A percentile compares a stretch with the other conserved stretches of the same genome.
Conservation (phyloP, 1,140 invertebrate genomes). For the Linepithema humile region DNA sequence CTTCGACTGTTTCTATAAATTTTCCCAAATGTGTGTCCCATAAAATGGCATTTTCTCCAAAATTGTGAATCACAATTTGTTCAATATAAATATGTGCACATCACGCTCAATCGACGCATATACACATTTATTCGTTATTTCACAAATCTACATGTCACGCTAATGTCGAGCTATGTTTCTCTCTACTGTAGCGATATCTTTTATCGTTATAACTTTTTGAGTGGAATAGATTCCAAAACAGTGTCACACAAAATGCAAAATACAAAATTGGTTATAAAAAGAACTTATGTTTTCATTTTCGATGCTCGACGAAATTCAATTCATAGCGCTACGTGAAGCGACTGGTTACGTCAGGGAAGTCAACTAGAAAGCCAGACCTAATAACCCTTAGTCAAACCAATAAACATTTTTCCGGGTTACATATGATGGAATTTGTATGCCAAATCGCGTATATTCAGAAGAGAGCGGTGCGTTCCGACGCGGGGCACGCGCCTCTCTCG, state of each 20-base stretch:
- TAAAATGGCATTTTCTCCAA: neutral
- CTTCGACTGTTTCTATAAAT: constrained; percentile 60
- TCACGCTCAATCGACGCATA: too few relatives aligned
- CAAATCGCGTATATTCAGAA: constrained; percentile 64
- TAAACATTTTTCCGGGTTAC: constrained; percentile 70
- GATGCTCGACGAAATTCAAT: constrained; percentile 16
- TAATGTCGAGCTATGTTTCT: neutral
- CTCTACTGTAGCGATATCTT: neutral
- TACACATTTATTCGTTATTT: neutral
- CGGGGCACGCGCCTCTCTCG: constrained; percentile 75
- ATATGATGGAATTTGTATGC: constrained; percentile 79
- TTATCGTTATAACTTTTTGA: constrained; percentile 15
- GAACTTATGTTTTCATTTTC: constrained; percentile 38
- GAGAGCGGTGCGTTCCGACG: constrained; percentile 59
- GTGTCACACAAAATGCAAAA: constrained; percentile 7
- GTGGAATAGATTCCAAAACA: too few relatives aligned
- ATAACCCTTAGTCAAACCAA: constrained; percentile 68
- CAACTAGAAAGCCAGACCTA: constrained; percentile 62
- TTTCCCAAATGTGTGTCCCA: neutral
- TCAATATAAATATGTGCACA: too few relatives aligned
- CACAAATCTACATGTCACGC: neutral
- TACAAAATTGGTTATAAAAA: constrained; percentile 31
- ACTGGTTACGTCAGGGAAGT: constrained; percentile 51
- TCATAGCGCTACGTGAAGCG: constrained; percentile 41
- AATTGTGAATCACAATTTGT: neutral